Conservation (phyloP, 2,797 vertebrate genomes). For the Rhadinocentrus ornatus region DNA sequence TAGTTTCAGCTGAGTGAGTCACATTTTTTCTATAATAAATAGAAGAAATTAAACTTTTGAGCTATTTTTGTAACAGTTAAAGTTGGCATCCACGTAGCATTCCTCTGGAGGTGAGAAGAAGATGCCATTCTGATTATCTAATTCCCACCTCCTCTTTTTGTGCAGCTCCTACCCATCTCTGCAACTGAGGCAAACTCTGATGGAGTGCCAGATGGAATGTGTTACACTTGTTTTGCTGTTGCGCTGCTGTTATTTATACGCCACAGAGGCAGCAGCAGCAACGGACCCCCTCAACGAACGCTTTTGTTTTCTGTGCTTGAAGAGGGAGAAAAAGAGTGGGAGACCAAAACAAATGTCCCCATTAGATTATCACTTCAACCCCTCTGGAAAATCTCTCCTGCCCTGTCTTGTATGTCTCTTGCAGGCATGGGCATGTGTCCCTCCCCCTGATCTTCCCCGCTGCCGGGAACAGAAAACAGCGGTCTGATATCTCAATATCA, state of each 20-base stretch:
- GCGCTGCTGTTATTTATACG: conserved; percentile 76
- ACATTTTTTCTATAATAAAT: neutral
- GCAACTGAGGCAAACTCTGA: conserved; percentile 59
- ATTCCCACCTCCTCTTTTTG: conserved; percentile 27
- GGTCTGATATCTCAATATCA: conserved; percentile 75
- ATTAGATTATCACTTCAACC: conserved; percentile 77
- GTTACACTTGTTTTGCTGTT: conserved; percentile 78
- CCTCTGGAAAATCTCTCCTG: conserved; percentile 59
- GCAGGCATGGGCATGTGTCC: conserved; percentile 35
- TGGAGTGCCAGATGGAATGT: conserved; percentile 78
- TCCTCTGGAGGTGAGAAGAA: conserved; percentile 28
- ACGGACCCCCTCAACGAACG: conserved; percentile 47
- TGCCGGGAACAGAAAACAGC: conserved; percentile 61
- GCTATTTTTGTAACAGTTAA: conserved; percentile 43
- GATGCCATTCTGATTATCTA: conserved; percentile 43
- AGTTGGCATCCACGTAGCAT: conserved; percentile 26
- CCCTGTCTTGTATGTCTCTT: conserved; percentile 37
- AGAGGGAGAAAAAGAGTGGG: conserved; percentile 38
- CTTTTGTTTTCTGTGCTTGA: conserved; percentile 63
- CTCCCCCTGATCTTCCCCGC: conserved; percentile 7
- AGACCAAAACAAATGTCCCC: conserved; percentile 75
- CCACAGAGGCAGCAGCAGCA: conserved; percentile 53
- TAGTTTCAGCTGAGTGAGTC: neutral
- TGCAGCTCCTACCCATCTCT: conserved; percentile 48
- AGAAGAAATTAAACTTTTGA: neutral